Base-by-base conservation (phyloP, 2,113 vertebrate genomes). In the Vulpes ferrilata region DNA sequence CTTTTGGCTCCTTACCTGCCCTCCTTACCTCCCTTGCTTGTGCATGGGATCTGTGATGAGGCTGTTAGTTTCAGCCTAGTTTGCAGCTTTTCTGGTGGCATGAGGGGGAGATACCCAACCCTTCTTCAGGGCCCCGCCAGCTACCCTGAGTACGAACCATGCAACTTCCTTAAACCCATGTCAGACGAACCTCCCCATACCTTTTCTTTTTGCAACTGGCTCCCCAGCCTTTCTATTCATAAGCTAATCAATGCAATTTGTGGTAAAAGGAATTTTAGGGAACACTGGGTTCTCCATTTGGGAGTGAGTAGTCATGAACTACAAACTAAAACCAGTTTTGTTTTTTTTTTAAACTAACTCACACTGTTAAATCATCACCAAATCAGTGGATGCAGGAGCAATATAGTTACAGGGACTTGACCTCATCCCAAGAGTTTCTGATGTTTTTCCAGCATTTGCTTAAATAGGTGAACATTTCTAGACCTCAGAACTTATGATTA, bases 381-480 rank as follows among this genome's bases (percentile, higher is more conserved):
- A 23, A 35, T 85, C 22, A 53, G 0, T 0, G 81, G 35, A 62
- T 64, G 0, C 20, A 60, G 9, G 55, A 94, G 59, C 53, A 43
- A 65, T n/a, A 73, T 35, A 88, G 17, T 87, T 73, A 35, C 1
- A 71, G n/a, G 85, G 30, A 83, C 19, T 11, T 93, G 81, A 95
- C 38, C 30, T 97, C 64, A 85, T 32, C 38, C 57, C 25, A 11
- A 78, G 83, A 76, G 48, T 92, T 79, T 59, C 60, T 80, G 15
- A 69, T 43, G 8, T 88, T 73, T 96, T 91, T 65, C 11, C 16
- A 69, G 55, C 35, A 78, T 57, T 96, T 96, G 62, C 73, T 95
- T 96, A 96, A 92, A 57, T n/a, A 88, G 8, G 55, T 55, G 55
- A 64, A 13, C n/a, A 88, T 89, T 65, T 97, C n/a, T 69, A 89